Evolutionary conservation across 1,140 invertebrate genomes (phyloP), one percentile per base, ranked within the genome.

Genomic region (Euura lappo): DNA sequence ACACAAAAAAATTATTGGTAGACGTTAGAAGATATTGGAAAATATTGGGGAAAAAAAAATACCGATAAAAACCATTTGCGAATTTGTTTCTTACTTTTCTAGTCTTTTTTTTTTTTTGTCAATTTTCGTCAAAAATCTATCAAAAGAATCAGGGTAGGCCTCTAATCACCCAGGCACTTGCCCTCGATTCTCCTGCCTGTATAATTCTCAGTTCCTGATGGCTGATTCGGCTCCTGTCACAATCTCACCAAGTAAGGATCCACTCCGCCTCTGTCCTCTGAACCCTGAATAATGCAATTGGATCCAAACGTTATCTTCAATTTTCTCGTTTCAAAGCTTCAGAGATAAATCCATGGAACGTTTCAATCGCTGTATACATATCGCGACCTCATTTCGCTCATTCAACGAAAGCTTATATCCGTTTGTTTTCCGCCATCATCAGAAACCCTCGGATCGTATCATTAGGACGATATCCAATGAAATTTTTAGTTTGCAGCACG

Each of bases 251-350:
- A 60, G 4, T 60, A 11, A 2, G 51, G 28, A 28, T 28, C 28
- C 28, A 28, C 28, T 28, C 28, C 28, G 28, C 28, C 28, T 28
- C 28, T 28, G 28, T 28, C 51, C 51, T 60, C 51, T 60, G 51
- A 60, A 60, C 51, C 51, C 13, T 60, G 6, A 60, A 8, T 60
- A 60, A 60, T 60, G 51, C 51, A 60, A 60, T 60, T 60, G 51
- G 13, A 60, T 60, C 13, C 51, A 60, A 8, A 8, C 51, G 51
- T 60, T 60, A 60, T 60, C 51, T 60, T 60, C 51, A 60, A 60
- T 60, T 60, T 60, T 60, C 51, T 60, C 51, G 51, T 60, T 60
- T 60, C 51, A 60, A 60, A 60, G 51, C 51, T 60, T 60, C 13
- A 60, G 51, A 60, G 13, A 60, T 60, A n/a, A 60, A 60, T 60